A percentile compares a stretch with the other conserved stretches of the same genome.
phyloP scores from a whole-genome alignment of 2,888 invertebrate species.

The Dicranocentrus wangi region DNA sequence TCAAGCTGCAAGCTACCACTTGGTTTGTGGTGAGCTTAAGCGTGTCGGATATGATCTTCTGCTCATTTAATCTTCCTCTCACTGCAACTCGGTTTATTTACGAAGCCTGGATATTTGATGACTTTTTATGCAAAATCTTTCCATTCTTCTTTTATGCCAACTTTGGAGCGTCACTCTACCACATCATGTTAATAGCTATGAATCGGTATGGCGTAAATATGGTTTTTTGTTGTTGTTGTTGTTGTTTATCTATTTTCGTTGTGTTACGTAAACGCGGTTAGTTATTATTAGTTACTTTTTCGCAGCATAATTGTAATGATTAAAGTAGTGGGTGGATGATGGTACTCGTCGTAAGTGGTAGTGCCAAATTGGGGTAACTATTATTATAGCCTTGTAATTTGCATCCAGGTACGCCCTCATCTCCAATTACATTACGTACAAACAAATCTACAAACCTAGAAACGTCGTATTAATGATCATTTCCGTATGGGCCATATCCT shows the following conservation, averaged over 20 bases:
- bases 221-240: background rate
- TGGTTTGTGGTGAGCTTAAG: constrained; percentile 90
- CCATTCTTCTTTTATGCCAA: constrained; percentile 93
- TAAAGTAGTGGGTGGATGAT: too few species aligned
- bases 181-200: constrained; percentile 91
- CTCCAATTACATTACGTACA: constrained; percentile 86
- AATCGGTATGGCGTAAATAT: constrained; percentile 81
- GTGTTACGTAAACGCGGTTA: too few species aligned
- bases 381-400: too few species aligned
- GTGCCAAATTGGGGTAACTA: too few species aligned
- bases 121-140: constrained; percentile 86
- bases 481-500: constrained; percentile 86
- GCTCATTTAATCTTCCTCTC: constrained; percentile 87
- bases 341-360: too few species aligned
- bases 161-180: constrained; percentile 88
- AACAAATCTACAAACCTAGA: constrained; percentile 83
- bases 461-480: constrained; percentile 86
- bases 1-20: constrained; percentile 88
- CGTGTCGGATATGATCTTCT: constrained; percentile 89
- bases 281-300: background rate
- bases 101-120: constrained; percentile 87
- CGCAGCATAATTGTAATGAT: background rate
- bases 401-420: constrained; percentile 88
- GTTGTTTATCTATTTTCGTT: too few species aligned
- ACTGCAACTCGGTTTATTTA: constrained; percentile 86